Percentiles rank a stretch among this genome's conserved stretches.
These are phyloP conservation scores for Pristis pectinata DNA, from an alignment of 2,797 vertebrate genomes.

Conservation along the genomic window DNA sequence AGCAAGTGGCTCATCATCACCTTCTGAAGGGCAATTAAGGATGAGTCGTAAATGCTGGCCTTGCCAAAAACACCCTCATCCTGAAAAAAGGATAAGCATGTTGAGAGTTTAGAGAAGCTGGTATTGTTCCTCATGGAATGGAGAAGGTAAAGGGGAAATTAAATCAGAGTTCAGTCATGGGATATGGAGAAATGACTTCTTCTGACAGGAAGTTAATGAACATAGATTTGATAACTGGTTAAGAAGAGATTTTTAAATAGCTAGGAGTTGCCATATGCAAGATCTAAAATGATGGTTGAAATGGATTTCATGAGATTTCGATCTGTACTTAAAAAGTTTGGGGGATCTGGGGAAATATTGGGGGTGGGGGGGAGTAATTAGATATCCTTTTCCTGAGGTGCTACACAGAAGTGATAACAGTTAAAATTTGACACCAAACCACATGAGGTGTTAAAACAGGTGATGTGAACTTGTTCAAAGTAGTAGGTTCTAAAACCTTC, in stretches of 20 bases:
- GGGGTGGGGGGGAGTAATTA: background rate
- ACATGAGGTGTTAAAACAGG: background rate
- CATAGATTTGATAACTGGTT: background rate
- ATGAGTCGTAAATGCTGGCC: too few relatives aligned
- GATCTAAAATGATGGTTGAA: background rate
- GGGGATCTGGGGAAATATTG: background rate
- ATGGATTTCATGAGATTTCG: background rate
- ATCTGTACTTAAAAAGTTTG: background rate
- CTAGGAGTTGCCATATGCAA: background rate
- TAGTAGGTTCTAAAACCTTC: background rate
- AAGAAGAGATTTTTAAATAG: background rate
- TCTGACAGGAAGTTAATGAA: too few relatives aligned
- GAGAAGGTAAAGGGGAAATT: background rate
- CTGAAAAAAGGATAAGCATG: too few relatives aligned
- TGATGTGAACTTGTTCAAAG: background rate
- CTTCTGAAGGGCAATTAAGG: too few relatives aligned
- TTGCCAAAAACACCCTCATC: too few relatives aligned
- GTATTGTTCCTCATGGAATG: background rate
- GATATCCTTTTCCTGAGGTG: background rate
- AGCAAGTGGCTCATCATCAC: too few relatives aligned
- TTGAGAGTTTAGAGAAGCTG: background rate
- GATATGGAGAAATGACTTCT: background rate
- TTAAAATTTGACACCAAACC: background rate
- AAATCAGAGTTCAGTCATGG: background rate
- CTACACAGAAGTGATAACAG: background rate